Conservation (phyloP, 2,797 vertebrate species). For the Channallabes apus region DNA sequence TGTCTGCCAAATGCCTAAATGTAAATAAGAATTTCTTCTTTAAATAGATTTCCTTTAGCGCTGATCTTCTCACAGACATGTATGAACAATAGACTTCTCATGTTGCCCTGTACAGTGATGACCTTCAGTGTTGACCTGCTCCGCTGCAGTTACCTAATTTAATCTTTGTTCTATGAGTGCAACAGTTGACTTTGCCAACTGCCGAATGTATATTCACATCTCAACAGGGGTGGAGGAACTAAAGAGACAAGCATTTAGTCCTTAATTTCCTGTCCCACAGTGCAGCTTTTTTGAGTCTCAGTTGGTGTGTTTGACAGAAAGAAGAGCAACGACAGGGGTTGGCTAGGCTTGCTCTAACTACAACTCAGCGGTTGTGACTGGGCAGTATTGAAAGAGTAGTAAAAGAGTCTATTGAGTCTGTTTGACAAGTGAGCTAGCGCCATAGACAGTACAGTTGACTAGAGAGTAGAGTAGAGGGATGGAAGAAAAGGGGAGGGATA, state of each 20-base stretch:
- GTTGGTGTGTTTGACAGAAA: slow-evolving; percentile 75
- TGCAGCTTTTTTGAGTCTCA: slow-evolving; percentile 73
- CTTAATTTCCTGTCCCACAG: slow-evolving; percentile 70
- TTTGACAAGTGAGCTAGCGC: slow-evolving; percentile 81
- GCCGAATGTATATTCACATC: slow-evolving; percentile 69
- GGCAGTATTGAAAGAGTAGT: slow-evolving; percentile 71
- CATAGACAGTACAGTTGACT: slow-evolving; percentile 83
- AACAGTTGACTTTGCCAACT: slow-evolving; percentile 71
- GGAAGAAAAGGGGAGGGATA: slow-evolving; percentile 59
- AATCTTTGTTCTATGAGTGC: slow-evolving; percentile 73
- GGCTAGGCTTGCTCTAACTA: slow-evolving; percentile 70
- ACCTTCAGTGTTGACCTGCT: slow-evolving; percentile 59
- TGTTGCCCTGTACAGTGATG: slow-evolving; percentile 65
- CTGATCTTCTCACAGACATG: slow-evolving; percentile 50
- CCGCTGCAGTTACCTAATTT: slow-evolving; percentile 72
- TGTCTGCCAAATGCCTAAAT: too few species aligned
- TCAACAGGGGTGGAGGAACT: slow-evolving; percentile 53
- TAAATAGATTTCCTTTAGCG: background rate
- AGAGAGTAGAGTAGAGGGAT: slow-evolving; percentile 60
- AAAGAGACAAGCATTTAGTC: slow-evolving; percentile 67
- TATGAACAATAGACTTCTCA: slow-evolving; percentile 43
- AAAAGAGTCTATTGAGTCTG: slow-evolving; percentile 74
- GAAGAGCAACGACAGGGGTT: slow-evolving; percentile 69
- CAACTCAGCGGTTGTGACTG: slow-evolving; percentile 74
- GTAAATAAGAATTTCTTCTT: background rate